These are phyloP conservation scores for Cremastobaeus sp. DNA, from an alignment of 2,888 invertebrate genomes.

Conservation along the genomic window DNA sequence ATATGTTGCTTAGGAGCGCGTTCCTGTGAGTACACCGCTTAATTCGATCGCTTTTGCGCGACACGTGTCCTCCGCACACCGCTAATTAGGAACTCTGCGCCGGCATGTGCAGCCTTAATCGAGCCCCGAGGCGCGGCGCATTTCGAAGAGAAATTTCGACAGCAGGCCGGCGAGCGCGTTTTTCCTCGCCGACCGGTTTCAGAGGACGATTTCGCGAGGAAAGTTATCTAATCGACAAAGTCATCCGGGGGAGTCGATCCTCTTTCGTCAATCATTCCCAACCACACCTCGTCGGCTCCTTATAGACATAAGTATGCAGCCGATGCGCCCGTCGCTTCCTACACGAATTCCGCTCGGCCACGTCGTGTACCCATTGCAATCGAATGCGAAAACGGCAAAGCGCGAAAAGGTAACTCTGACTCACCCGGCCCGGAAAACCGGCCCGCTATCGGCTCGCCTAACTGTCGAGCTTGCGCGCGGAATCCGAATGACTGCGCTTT, in stretches of 20 bases:
- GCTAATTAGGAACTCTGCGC: too few relatives aligned
- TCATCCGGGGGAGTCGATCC: constrained; percentile 24
- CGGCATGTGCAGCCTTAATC: too few relatives aligned
- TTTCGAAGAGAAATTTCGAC: too few relatives aligned
- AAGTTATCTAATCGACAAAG: constrained; percentile 7
- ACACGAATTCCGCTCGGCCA: constrained; percentile 58
- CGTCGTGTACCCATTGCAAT: constrained; percentile 55
- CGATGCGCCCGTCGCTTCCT: constrained; percentile 54
- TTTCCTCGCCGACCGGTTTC: too few relatives aligned
- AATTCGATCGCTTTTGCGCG: constrained; percentile 14
- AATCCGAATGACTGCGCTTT: too few relatives aligned
- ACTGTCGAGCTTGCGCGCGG: constrained; percentile 27
- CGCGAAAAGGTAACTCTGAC: constrained; percentile 30
- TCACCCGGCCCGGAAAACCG: constrained; percentile 38
- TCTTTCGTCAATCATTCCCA: constrained; percentile 31
- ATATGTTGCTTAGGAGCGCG: constrained; percentile 73
- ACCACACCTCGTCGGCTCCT: constrained; percentile 45
- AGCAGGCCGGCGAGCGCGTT: too few relatives aligned
- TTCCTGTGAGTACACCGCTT: constrained; percentile 72
- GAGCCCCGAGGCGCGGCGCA: too few relatives aligned
- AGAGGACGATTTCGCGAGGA: too few relatives aligned
- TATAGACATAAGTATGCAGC: constrained; percentile 56
- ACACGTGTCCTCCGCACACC: too few relatives aligned
- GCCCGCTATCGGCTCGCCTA: constrained; percentile 31
- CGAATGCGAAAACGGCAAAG: constrained; percentile 23